Evolutionary conservation across 2,797 vertebrate genomes (phyloP).

Genomic region (Eospalax fontanierii): DNA sequence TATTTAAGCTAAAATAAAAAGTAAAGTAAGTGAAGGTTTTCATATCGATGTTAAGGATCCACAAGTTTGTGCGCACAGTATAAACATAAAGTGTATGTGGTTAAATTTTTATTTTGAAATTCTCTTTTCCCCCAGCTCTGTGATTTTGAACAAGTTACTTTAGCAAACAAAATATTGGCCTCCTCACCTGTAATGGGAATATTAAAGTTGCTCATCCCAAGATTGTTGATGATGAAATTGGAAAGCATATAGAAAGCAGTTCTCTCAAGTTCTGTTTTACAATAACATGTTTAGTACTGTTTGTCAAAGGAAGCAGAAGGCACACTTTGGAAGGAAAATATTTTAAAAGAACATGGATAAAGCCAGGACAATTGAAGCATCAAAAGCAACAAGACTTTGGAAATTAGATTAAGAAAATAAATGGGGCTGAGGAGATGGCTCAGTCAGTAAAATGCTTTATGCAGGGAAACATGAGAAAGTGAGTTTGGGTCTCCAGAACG

Average conservation of each 20-base stretch:
- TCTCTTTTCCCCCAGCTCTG: constrained; percentile 13
- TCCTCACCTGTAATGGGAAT: constrained; percentile 37
- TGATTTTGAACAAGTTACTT: not conserved
- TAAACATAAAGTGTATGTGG: not conserved
- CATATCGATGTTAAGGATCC: not conserved
- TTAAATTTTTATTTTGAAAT: not conserved
- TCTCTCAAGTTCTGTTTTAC: constrained; percentile 23
- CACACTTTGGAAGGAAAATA: not conserved
- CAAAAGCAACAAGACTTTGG: not conserved
- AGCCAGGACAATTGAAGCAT: not conserved
- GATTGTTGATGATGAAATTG: constrained; percentile 18
- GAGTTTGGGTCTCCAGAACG: too few species aligned
- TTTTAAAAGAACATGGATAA: constrained; percentile 4
- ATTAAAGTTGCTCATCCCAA: constrained; percentile 22
- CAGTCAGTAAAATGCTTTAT: not conserved
- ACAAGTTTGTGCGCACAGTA: not conserved
- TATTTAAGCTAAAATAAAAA: constrained; percentile 22
- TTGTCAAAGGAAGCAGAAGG: not conserved
- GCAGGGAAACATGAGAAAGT: not conserved
- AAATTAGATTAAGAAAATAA: constrained; percentile 5
- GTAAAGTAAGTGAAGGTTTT: not conserved
- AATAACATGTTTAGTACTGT: not conserved
- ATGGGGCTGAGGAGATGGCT: not conserved
- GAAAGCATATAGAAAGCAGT: not conserved
- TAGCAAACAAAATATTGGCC: not conserved